Percentiles rank a stretch among this genome's conserved stretches.
phyloP scores from a whole-genome alignment of 53 echinoderm and acorn worm genomes.

The Patiria pectinifera region DNA sequence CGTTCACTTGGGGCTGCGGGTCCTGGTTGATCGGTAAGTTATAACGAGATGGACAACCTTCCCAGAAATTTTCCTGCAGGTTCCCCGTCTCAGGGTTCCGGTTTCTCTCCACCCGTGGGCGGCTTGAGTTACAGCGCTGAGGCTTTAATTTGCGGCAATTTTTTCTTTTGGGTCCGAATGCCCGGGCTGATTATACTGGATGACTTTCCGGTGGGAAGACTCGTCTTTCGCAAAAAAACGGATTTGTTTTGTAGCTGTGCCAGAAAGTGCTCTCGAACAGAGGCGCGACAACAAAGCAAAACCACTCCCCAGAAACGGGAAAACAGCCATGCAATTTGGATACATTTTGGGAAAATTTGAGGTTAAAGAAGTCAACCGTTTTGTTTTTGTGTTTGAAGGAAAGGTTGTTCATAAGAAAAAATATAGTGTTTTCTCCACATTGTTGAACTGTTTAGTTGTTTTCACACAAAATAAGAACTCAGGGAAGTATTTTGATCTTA shows the following conservation, averaged over 20 bases:
- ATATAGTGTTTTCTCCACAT: too few relatives aligned
- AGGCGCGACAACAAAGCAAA: too few relatives aligned
- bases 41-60: not conserved
- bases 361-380: too few relatives aligned
- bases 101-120: not conserved
- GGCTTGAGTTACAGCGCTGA: constrained; percentile 5
- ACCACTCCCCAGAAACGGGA: too few relatives aligned
- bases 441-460: too few relatives aligned
- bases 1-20: not conserved
- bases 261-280: not conserved
- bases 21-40: not conserved
- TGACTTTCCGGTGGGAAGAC: not conserved
- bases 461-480: too few relatives aligned
- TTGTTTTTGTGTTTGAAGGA: too few relatives aligned
- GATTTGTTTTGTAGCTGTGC: not conserved
- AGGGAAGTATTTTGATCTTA: too few relatives aligned
- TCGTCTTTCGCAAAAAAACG: not conserved
- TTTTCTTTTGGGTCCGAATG: not conserved
- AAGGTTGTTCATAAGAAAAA: too few relatives aligned
- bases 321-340: too few relatives aligned
- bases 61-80: not conserved
- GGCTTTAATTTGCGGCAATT: constrained; percentile 21
- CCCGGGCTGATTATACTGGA: not conserved
- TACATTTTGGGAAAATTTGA: too few relatives aligned
- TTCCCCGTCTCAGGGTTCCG: not conserved